Base-by-base conservation (phyloP, 2,797 vertebrate genomes). In the Poecilia velifera region DNA sequence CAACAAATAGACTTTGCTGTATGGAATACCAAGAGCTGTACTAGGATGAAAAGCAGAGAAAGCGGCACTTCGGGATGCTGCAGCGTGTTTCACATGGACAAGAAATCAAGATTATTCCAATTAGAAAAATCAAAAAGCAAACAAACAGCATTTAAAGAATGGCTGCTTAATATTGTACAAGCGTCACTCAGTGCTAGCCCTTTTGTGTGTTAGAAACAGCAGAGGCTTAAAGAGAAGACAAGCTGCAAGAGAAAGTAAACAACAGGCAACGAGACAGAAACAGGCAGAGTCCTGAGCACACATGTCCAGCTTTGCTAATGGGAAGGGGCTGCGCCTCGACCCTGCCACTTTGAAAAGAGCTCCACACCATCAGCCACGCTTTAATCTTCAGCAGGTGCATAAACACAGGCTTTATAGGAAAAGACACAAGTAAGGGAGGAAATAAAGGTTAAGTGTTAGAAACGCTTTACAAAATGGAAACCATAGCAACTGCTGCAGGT, bases 361-460 rank as follows among this genome's bases (percentile, higher is more conserved):
- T 76, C 82, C 49, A 46, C 74, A 85, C 91, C 72, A 49, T 88
- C 85, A 28, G 81, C 76, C 76, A 74, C 8, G 78, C 92, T 94
- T 94, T 94, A 93, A 93, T 95, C 93, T 95, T 91, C 79, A 77
- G 88, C 94, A 94, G 93, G 93, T 93, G 91, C 87, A 90, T 87
- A 86, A 89, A 91, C 78, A 78, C 78, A 25, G 72, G 72, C 77
- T 75, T 77, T 76, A 78, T 59, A 74, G 79, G 87, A 86, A 85
- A 89, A 88, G 76, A 85, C 80, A 46, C 7, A 78, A 79, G 70
- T 74, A 81, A 74, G 36, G 20, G 53, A 31, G 75, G 74, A 74
- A 84, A 88, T 82, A 91, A 86, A 91, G 86, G 86, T 92, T 90
- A 93, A 91, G 84, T 91, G 88, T 87, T 81, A 84, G 84, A 73